phyloP scores from a whole-genome alignment of 2,888 invertebrate species.

The Eutolmus rufibarbis region DNA sequence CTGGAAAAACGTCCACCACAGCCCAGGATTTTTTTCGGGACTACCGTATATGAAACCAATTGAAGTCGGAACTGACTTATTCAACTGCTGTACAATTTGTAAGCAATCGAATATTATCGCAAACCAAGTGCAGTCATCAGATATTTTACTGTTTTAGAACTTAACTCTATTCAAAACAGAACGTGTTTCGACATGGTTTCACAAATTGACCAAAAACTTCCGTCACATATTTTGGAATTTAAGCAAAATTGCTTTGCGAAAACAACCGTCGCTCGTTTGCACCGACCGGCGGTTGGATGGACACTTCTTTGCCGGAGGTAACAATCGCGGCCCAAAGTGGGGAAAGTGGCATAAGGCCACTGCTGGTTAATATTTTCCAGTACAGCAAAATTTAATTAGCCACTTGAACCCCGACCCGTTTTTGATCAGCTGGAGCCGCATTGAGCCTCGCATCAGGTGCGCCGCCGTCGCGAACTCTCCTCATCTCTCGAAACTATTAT shows the following conservation, averaged over 20 bases:
- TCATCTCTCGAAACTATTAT: not conserved
- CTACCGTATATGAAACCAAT: too few relatives aligned
- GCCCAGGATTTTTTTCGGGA: too few relatives aligned
- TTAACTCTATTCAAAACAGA: too few relatives aligned
- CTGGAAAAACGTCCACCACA: too few relatives aligned
- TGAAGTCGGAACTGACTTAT: too few relatives aligned
- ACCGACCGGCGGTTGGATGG: not conserved
- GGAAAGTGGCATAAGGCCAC: not conserved
- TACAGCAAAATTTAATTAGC: conserved; percentile 16
- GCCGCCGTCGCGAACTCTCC: not conserved
- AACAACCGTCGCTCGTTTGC: not conserved
- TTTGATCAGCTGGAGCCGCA: not conserved
- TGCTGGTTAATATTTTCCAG: not conserved
- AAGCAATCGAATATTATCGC: too few relatives aligned
- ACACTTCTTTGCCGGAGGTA: not conserved
- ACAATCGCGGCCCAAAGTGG: not conserved
- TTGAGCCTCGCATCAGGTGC: not conserved
- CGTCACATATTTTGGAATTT: not conserved
- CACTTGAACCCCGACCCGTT: not conserved
- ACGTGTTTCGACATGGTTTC: too few relatives aligned
- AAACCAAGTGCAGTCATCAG: too few relatives aligned
- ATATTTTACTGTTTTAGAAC: too few relatives aligned
- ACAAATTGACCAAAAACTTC: too few relatives aligned
- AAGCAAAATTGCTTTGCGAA: not conserved
- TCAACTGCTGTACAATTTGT: too few relatives aligned